phyloP scores from a whole-genome alignment of 2,797 vertebrate species.

The Parauchenoglanis ngamensis region DNA sequence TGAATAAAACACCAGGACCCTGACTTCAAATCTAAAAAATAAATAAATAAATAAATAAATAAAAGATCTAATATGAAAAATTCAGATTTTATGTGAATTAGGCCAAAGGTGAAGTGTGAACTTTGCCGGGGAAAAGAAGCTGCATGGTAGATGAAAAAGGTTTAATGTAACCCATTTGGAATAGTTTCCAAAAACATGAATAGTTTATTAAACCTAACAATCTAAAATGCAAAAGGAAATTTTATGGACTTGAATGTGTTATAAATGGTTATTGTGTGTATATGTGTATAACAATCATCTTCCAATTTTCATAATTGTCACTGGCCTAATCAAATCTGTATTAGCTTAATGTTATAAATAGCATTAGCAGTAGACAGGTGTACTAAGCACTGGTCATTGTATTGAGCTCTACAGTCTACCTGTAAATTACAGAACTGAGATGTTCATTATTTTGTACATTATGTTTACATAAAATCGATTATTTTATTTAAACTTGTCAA shows the following conservation, averaged over 20 bases:
- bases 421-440: background rate
- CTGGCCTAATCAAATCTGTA: background rate
- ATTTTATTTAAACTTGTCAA: background rate
- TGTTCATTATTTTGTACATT: background rate
- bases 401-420: too few species aligned
- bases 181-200: background rate
- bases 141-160: background rate
- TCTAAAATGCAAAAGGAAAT: background rate
- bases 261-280: background rate
- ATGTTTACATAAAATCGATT: background rate
- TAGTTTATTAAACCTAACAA: background rate
- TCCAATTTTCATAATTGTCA: background rate
- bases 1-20: too few species aligned
- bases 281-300: background rate
- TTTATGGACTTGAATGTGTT: background rate
- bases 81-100: too few species aligned
- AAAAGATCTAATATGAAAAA: too few species aligned
- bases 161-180: too few species aligned
- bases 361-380: background rate
- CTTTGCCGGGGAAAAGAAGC: background rate
- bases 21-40: too few species aligned
- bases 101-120: background rate
- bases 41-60: too few species aligned
- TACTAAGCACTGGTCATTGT: background rate
- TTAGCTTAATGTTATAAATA: background rate